Base-by-base conservation (phyloP, 2,888 invertebrate genomes). In the Cenopis cana region DNA sequence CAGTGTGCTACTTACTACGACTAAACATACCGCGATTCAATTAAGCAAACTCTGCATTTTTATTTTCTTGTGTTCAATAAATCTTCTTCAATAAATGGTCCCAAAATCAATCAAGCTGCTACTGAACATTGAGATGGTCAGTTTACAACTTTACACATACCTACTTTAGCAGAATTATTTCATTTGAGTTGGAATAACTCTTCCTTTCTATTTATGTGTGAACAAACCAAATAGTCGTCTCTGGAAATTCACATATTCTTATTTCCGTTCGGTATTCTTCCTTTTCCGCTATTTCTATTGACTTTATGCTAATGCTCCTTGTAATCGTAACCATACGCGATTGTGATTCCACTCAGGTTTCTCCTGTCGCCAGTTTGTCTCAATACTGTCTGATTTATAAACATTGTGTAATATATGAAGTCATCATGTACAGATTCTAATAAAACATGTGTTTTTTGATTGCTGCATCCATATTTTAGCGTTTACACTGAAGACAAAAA, bases 241-340 rank as follows among this genome's bases (percentile, higher is more conserved):
- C 64, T 54, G 36, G 41, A 68, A 68, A 60, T 29, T 54, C 61
- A 61, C 20, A 46, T 33, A 50, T 10, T 11, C 29, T 41, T 17
- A 46, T 70, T 66, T 70, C 65, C 66, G 54, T 66, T 55, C 54
- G 3, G 29, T 20, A 52, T 59, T 18, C 36, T 66, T 66, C 70
- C 70, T 70, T 70, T 70, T 70, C 66, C 66, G 62, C 50, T 38
- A 46, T 66, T 52, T 60, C 70, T 70, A 66, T 66, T 66, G 70
- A 66, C 66, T 59, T 50, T 66, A 70, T 70, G 70, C 70, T 70
- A 70, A 70, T 70, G 49, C 8, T n/a, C 41, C 24, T 56, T 24
- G 52, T 68, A 61, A 60, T 60, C 61, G 56, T 41, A 38, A 10
- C 64, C 64, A 70, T 57, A 52, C 18, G 49, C 46, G 65, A 52